These are phyloP conservation scores for Dasysyrphus albostriatus DNA, from an alignment of 2,888 invertebrate species.

Conservation along the genomic window DNA sequence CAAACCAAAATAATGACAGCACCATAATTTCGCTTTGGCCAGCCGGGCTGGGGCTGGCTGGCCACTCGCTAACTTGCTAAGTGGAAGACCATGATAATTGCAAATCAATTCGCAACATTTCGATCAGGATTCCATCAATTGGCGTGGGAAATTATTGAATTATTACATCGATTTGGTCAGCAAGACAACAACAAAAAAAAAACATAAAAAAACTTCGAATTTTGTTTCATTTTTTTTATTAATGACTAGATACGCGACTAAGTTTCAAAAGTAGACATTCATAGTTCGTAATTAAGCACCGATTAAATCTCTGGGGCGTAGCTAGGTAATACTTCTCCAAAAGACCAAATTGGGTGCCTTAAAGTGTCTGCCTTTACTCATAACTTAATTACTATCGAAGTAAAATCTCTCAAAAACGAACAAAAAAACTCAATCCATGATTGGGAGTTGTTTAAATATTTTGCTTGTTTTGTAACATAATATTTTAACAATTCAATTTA, in stretches of 20 bases:
- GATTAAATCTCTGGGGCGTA: conserved; percentile 38
- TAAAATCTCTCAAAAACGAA: background rate
- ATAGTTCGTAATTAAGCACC: conserved; percentile 43
- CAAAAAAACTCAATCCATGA: conserved; percentile 15
- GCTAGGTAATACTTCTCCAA: conserved; percentile 13
- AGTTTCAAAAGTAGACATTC: conserved; percentile 20
- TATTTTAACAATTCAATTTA: conserved; percentile 41
- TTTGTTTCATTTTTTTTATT: conserved; percentile 15
- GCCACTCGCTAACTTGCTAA: conserved; percentile 19
- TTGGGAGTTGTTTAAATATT: conserved; percentile 47
- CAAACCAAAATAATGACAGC: conserved; percentile 30
- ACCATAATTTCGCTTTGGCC: background rate
- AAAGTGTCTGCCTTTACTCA: conserved; percentile 20
- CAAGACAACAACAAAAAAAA: conserved; percentile 35
- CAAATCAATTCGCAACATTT: conserved; percentile 65
- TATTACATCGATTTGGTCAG: conserved; percentile 44
- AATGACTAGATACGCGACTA: conserved; percentile 40
- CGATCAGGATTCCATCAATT: conserved; percentile 58
- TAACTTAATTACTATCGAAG: conserved; percentile 27
- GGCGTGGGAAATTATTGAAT: conserved; percentile 73
- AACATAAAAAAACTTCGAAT: background rate
- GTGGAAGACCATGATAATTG: conserved; percentile 65
- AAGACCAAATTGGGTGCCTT: conserved; percentile 50
- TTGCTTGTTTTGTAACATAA: conserved; percentile 36
- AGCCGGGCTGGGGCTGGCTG: background rate